Evolutionary conservation across 2,888 invertebrate species (phyloP), one percentile per base, ranked within the genome.

Genomic region (Odontocolon sp.): DNA sequence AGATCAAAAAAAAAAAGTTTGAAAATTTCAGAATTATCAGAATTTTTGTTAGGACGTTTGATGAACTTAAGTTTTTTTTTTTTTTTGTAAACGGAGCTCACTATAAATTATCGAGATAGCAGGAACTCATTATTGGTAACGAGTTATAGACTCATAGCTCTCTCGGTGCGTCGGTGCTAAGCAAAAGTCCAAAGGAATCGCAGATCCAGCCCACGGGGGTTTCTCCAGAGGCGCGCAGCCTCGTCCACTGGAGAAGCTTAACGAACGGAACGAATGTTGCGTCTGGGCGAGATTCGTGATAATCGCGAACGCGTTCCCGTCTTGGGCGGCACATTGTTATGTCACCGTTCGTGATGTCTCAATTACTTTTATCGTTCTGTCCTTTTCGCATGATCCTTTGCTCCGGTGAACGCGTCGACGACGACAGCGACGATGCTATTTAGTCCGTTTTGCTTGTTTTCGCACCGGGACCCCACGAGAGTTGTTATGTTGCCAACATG

Each of bases 301-400:
- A 67, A 72, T 72, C 40, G 36, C 26, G 54, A 59, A 52, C 38
- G 31, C 28, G 23, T 2, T n/a, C 23, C 28, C 6, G 40, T 66
- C 63, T 33, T 66, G 61, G 9, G 28, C 26, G 28, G 45, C 54
- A 54, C 61, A 70, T 74, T 73, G 73, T 77, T 66, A 57, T 74
- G 73, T 79, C 70, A 66, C 40, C 40, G 59, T 72, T 6, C 36
- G 61, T 36, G 73, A 77, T 74, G 74, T 77, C 77, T 77, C 73
- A 70, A 79, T 79, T 73, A 63, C 40, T 70, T 42, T 14, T 54
- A 40, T 61, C 42, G 40, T 6, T 57, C 26, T 54, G 18, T 26
- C 36, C 45, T 18, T 36, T 14, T 36, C 33, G 21, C 38, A 40
- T 16, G 38, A 6, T 31, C 26, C 11, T 38, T 11, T 28, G 28